These are phyloP conservation scores for Chaetorhynchus papuensis DNA, from an alignment of 2,113 vertebrate genomes.

Conservation along the genomic window DNA sequence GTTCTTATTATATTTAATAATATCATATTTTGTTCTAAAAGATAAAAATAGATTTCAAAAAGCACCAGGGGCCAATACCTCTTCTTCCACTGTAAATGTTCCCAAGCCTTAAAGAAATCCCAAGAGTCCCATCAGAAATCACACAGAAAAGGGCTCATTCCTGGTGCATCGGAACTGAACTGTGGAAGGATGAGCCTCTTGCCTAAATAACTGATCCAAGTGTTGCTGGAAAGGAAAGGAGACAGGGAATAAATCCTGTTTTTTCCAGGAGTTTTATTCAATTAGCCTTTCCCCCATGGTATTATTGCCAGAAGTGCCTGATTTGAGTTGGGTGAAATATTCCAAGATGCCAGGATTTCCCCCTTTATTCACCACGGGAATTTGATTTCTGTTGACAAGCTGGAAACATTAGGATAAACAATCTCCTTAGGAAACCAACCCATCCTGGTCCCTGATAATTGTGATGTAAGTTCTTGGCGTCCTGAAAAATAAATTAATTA, in stretches of 20 bases:
- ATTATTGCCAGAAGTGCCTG: background rate
- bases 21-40: background rate
- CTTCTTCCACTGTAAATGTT: background rate
- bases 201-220: background rate
- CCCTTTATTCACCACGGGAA: background rate
- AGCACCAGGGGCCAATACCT: background rate
- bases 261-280: background rate
- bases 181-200: background rate
- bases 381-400: background rate
- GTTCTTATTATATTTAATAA: background rate
- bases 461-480: background rate
- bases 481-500: background rate
- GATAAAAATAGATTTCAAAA: background rate
- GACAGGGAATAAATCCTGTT: background rate
- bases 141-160: background rate
- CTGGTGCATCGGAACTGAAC: background rate
- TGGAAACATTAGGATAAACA: background rate
- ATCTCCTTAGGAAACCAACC: background rate
- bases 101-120: background rate
- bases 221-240: background rate
- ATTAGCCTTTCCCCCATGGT: background rate
- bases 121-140: background rate
- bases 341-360: background rate
- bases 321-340: background rate
- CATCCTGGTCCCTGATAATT: background rate